These are phyloP conservation scores for Sylvia atricapilla DNA, from an alignment of 2,113 vertebrate genomes.

Conservation along the genomic window DNA sequence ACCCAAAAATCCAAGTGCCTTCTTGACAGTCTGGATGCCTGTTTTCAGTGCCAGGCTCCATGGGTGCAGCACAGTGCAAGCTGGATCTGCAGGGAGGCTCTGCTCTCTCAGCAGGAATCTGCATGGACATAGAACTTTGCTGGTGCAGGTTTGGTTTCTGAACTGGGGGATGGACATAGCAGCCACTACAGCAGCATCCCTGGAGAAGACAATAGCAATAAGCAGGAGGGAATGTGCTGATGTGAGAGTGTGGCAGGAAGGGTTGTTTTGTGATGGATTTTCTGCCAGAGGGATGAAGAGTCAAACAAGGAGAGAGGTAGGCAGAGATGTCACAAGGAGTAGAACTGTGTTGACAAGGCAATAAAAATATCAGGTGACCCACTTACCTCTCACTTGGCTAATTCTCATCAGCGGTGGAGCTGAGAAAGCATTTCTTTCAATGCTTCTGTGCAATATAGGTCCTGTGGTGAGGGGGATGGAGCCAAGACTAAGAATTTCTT, in stretches of 20 bases:
- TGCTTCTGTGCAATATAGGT: background rate
- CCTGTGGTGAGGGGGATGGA: background rate
- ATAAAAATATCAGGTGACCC: background rate
- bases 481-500: background rate
- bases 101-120: background rate
- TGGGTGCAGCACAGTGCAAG: background rate
- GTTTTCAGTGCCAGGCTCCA: background rate
- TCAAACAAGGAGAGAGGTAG: background rate
- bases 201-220: background rate
- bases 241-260: fast-evolving
- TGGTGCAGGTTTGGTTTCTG: background rate
- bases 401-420: background rate
- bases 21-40: background rate
- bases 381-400: background rate
- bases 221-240: background rate
- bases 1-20: background rate
- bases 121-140: background rate
- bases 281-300: background rate
- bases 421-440: background rate
- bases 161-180: background rate
- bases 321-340: background rate
- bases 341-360: background rate
- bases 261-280: background rate
- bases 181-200: background rate
- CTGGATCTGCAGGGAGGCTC: background rate